Evolutionary conservation across 2,113 vertebrate genomes (phyloP).

Genomic region (Scartelaos histophorus): DNA sequence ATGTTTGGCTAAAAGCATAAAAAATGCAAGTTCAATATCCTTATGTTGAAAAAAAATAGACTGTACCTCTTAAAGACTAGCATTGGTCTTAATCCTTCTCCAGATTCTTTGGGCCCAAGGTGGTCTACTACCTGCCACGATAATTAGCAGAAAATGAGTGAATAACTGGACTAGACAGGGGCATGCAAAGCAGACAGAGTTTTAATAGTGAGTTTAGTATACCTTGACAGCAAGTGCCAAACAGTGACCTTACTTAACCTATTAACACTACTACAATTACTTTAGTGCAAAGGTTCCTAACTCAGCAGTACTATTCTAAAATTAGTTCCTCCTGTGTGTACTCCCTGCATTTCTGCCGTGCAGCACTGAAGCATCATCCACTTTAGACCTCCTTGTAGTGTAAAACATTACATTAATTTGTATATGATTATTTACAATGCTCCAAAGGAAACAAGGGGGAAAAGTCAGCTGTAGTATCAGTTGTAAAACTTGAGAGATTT

Average conservation of each 20-base stretch:
- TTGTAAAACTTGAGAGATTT: not conserved
- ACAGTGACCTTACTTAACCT: constrained; percentile 37
- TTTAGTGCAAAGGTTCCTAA: constrained; percentile 17
- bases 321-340: constrained; percentile 8
- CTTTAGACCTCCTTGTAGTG: not conserved
- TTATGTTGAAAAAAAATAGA: not conserved
- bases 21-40: no score
- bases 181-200: constrained; percentile 8
- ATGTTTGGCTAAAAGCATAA: no score
- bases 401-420: not conserved
- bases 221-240: constrained; percentile 4
- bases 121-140: not conserved
- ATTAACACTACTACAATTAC: constrained; percentile 6
- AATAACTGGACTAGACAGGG: constrained; percentile 19
- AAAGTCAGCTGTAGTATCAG: not conserved
- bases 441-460: not conserved
- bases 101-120: not conserved
- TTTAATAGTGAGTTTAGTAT: constrained; percentile 20
- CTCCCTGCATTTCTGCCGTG: constrained; percentile 2
- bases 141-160: not conserved
- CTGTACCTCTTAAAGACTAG: not conserved
- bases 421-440: not conserved
- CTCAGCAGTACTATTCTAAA: constrained; percentile 19
- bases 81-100: not conserved
- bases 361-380: not conserved